Base-by-base conservation (phyloP, 2,888 invertebrate species). In the Eudasyphora cyanicolor region DNA sequence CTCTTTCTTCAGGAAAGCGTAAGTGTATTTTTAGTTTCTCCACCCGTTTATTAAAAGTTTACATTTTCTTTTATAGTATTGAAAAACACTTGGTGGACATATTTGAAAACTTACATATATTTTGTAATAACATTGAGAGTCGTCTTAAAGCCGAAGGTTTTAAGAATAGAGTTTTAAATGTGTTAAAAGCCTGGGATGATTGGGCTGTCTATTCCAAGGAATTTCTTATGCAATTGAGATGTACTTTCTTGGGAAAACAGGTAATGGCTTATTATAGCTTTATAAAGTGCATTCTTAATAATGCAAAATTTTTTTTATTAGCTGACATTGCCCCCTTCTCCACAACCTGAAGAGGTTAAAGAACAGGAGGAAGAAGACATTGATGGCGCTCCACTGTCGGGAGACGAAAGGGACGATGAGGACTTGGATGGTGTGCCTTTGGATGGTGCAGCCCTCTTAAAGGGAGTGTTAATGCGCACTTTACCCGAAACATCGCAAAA, bases 171-270 rank as follows among this genome's bases (percentile, higher is more conserved):
- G 97, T 99, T 38, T 95, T 98, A 91, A 95, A 96, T 89, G 96
- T 97, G 87, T 95, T 99, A 91, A 95, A 97, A 89, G 98, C 98
- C 1, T 99, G 99, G 99, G 98, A 99, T 91, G 99, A 99, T 91
- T 98, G 98, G 96, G 96, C 97, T 17, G 95, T 99, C 82, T 99
- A 99, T 93, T 97, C 99, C 0, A 96, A 96, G 79, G 98, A 99
- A 86, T 97, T 97, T 92, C 93, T 99, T 84, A 94, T 96, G 84
- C 96, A 95, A 89, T 93, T 98, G 82, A 97, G 98, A 91, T 97
- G 98, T 89, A 94, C 96, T 12, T 99, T 99, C 92, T 93, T 98
- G 2, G 99, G 99, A 3, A 93, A 97, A 49, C 89, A 89, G 57
- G 86, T 86, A 79, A 21, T 32, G 21, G 24, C 54, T 17, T n/a